phyloP scores from a whole-genome alignment of 2,888 invertebrate species.

The Tupiocoris notatus region DNA sequence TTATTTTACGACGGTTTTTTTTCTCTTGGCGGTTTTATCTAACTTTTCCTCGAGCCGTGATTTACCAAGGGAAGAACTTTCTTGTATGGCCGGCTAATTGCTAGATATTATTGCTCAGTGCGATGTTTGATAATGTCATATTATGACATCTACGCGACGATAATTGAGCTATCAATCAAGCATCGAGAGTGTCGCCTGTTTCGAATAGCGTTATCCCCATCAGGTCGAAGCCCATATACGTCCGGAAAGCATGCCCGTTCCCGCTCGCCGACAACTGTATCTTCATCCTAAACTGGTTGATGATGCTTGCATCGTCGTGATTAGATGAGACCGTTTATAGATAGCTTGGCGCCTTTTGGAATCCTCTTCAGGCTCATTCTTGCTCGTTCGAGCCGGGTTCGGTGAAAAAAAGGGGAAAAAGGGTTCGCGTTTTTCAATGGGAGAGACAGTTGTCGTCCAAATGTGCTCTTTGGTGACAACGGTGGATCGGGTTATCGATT shows the following conservation, averaged over 20 bases:
- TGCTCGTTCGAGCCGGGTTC: background rate
- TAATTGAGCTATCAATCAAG: background rate
- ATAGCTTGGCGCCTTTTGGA: background rate
- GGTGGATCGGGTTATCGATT: too few relatives aligned
- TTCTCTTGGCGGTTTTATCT: too few relatives aligned
- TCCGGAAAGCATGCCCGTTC: background rate
- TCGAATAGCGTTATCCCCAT: too few relatives aligned
- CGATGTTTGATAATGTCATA: too few relatives aligned
- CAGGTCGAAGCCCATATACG: background rate
- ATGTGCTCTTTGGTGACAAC: too few relatives aligned
- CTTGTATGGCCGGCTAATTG: too few relatives aligned
- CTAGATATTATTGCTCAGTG: too few relatives aligned
- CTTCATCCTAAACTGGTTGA: background rate
- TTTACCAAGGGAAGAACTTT: too few relatives aligned
- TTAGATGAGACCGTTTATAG: background rate
- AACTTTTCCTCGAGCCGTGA: too few relatives aligned
- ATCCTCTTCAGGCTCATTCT: background rate
- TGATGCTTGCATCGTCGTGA: background rate
- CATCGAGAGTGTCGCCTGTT: background rate
- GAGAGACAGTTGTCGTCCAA: too few relatives aligned
- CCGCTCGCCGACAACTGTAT: background rate
- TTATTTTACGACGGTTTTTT: too few relatives aligned
- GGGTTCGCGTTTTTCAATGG: background rate
- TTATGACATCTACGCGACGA: too few relatives aligned
- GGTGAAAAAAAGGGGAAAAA: background rate